These are phyloP conservation scores for Andrena marginata DNA, from an alignment of 2,888 invertebrate genomes.

Conservation along the genomic window DNA sequence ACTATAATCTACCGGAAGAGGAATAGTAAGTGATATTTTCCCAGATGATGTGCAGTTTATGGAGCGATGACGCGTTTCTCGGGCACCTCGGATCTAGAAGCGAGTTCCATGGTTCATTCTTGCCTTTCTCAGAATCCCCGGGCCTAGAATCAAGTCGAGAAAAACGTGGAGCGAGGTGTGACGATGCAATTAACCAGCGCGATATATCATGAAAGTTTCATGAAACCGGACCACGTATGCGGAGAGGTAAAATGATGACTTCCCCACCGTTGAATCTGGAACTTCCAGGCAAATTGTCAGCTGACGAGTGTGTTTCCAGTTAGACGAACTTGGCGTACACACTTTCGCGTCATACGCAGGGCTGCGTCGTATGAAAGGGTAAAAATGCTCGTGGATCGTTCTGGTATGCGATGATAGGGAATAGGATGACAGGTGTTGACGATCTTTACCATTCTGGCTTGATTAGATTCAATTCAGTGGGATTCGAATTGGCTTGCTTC, in stretches of 20 bases:
- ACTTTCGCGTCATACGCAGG: background rate
- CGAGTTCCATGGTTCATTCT: background rate
- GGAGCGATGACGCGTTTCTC: slow-evolving; percentile 1
- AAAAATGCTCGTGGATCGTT: background rate
- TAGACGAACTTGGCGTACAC: background rate
- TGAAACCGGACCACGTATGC: background rate
- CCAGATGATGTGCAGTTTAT: background rate
- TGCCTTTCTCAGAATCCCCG: background rate
- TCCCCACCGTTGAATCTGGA: slow-evolving; percentile 11
- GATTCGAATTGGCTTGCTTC: too few relatives aligned
- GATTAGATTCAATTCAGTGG: too few relatives aligned
- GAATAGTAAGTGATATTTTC: background rate
- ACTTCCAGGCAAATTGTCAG: slow-evolving; percentile 12
- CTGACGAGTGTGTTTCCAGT: background rate
- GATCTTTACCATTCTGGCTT: too few relatives aligned
- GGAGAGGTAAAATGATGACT: background rate
- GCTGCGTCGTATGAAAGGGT: background rate
- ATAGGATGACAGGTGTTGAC: too few relatives aligned
- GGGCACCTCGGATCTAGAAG: background rate
- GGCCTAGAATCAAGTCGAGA: background rate
- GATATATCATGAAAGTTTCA: slow-evolving; percentile 14
- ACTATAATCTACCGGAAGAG: background rate
- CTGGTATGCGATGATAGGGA: too few relatives aligned
- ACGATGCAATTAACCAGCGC: background rate
- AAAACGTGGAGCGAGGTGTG: background rate